Conservation (phyloP, 2,888 invertebrate species). For the Panopea generosa region DNA sequence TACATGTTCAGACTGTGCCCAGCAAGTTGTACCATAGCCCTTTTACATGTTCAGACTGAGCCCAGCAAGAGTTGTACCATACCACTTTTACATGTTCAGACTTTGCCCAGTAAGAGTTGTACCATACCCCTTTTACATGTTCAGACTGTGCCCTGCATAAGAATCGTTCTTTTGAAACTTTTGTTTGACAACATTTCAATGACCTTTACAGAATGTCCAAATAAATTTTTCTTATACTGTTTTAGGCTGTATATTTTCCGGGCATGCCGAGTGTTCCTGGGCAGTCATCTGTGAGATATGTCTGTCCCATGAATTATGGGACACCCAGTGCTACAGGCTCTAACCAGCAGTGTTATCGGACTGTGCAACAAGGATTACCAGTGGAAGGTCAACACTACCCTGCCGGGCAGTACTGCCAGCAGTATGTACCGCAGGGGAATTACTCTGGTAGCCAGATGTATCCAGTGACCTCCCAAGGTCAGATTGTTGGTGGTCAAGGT, state of each 20-base stretch:
- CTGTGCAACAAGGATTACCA: slow-evolving; percentile 16
- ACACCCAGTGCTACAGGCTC: slow-evolving; percentile 27
- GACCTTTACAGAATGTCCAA: too few relatives aligned
- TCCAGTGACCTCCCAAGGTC: slow-evolving; percentile 46
- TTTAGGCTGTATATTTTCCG: slow-evolving; percentile 69
- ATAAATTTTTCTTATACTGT: too few relatives aligned
- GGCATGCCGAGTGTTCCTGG: slow-evolving; percentile 62
- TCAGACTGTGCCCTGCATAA: too few relatives aligned
- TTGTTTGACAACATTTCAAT: too few relatives aligned
- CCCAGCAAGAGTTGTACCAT: too few relatives aligned
- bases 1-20: too few relatives aligned
- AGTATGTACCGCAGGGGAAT: slow-evolving; percentile 43
- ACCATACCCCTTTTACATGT: too few relatives aligned
- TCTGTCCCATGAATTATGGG: slow-evolving; percentile 64
- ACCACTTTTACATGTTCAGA: too few relatives aligned
- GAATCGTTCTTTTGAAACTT: too few relatives aligned
- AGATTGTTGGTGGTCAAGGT: slow-evolving; percentile 31
- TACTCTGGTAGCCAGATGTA: slow-evolving; percentile 53
- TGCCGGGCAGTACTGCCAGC: slow-evolving; percentile 43
- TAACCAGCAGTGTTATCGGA: slow-evolving; percentile 27
- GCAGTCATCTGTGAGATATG: slow-evolving; percentile 68
- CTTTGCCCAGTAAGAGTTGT: too few relatives aligned
- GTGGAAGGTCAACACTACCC: slow-evolving; percentile 33
- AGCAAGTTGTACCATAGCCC: too few relatives aligned
- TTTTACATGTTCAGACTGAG: too few relatives aligned